Conservation (phyloP, 2,113 vertebrate species). For the Acanthochromis polyacanthus region DNA sequence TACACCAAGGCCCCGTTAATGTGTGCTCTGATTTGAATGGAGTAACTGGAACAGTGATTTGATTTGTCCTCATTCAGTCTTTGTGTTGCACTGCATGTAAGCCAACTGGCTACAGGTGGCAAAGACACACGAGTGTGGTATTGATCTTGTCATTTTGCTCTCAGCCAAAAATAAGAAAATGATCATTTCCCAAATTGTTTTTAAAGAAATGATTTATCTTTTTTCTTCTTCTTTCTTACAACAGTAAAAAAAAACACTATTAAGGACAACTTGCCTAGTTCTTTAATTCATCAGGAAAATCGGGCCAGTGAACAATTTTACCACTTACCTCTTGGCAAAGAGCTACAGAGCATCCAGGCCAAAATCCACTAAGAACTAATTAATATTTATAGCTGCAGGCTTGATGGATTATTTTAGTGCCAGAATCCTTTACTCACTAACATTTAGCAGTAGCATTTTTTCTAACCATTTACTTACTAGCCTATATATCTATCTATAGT, state of each 20-base stretch:
- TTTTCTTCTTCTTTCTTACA: background rate
- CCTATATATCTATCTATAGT: background rate
- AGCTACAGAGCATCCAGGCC: constrained; percentile 11
- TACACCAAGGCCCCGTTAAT: background rate
- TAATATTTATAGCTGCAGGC: constrained; percentile 28
- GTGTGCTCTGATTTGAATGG: background rate
- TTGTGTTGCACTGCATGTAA: background rate
- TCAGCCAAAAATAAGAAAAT: background rate
- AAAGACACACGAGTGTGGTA: background rate
- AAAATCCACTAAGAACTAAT: constrained; percentile 41
- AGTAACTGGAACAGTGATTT: background rate
- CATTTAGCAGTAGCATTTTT: constrained; percentile 13
- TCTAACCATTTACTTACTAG: background rate
- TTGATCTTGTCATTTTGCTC: background rate
- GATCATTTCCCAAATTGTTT: background rate
- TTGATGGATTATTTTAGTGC: constrained; percentile 16
- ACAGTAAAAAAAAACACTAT: background rate
- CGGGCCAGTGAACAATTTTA: background rate
- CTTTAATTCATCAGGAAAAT: background rate
- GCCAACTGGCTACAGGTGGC: background rate
- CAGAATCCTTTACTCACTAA: background rate
- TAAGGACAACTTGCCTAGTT: background rate
- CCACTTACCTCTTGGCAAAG: constrained; percentile 38
- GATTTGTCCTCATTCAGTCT: background rate
- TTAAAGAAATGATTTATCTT: background rate